Conservation (phyloP, 2,113 vertebrate genomes). For the Sylvia atricapilla region DNA sequence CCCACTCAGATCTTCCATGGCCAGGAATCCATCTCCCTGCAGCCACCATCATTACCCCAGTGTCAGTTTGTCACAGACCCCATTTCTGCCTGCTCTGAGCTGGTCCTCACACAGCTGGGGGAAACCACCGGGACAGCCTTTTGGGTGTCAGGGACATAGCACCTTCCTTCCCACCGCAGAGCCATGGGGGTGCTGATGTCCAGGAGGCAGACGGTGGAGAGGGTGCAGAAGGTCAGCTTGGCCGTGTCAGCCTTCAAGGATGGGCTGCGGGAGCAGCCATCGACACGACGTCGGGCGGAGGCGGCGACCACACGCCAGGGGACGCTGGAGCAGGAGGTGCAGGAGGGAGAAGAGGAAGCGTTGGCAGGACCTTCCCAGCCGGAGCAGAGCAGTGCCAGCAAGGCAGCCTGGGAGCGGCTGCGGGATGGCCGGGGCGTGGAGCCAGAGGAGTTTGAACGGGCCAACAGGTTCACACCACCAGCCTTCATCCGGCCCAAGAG, state of each 20-base stretch:
- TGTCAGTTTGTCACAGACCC: neutral
- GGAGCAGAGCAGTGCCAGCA: slow-evolving; percentile 76
- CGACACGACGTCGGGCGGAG: slow-evolving; percentile 61
- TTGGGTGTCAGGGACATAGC: neutral
- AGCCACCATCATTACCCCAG: neutral
- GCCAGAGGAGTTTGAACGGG: slow-evolving; percentile 89
- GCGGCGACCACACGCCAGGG: slow-evolving; percentile 21
- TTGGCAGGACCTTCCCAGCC: slow-evolving; percentile 35
- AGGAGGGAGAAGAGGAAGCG: slow-evolving; percentile 66
- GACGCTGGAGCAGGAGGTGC: slow-evolving; percentile 72
- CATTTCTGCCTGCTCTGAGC: neutral
- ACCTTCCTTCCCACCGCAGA: slow-evolving; percentile 19
- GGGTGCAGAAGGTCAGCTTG: slow-evolving; percentile 93
- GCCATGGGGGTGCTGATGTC: slow-evolving; percentile 98
- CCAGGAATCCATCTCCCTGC: neutral
- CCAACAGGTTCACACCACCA: slow-evolving; percentile 83
- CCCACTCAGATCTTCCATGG: neutral
- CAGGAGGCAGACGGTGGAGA: slow-evolving; percentile 95
- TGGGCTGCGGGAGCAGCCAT: slow-evolving; percentile 81
- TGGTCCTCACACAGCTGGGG: rapidly evolving
- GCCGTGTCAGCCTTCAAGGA: slow-evolving; percentile 95
- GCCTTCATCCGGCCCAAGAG: slow-evolving; percentile 88
- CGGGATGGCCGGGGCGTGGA: slow-evolving; percentile 92
- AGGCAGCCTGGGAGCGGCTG: slow-evolving; percentile 90
- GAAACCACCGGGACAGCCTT: rapidly evolving